Conservation (phyloP, 2,797 vertebrate genomes). For the Clarias pachynema region DNA sequence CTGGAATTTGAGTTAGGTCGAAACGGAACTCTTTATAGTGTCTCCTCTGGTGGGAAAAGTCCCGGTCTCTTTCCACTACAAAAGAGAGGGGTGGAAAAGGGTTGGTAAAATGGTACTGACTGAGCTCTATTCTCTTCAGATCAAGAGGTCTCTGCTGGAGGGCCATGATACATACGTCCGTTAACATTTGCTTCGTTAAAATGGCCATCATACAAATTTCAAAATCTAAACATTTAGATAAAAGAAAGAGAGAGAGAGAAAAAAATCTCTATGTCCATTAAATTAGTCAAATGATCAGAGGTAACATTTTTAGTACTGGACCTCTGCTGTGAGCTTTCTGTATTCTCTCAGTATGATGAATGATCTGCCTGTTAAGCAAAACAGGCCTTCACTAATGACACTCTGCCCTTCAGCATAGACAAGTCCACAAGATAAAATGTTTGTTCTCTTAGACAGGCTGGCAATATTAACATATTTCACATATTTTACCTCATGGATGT, state of each 20-base stretch:
- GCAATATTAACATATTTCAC: constrained; percentile 36
- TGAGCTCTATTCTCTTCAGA: constrained; percentile 16
- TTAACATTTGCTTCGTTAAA: constrained; percentile 57
- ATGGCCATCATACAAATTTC: constrained; percentile 66
- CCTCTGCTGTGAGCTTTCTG: constrained; percentile 75
- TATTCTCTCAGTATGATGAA: constrained; percentile 82
- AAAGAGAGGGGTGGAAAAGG: constrained; percentile 51
- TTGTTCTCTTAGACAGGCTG: constrained; percentile 32
- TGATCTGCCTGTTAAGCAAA: constrained; percentile 88
- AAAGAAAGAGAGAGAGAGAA: constrained; percentile 72
- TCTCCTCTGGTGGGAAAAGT: constrained; percentile 96
- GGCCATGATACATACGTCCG: constrained; percentile 11
- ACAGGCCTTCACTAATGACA: constrained; percentile 72
- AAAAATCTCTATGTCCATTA: constrained; percentile 79
- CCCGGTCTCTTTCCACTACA: constrained; percentile 96
- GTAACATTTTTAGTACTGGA: constrained; percentile 76
- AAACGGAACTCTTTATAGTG: constrained; percentile 99
- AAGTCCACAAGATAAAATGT: constrained; percentile 44
- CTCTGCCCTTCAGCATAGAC: constrained; percentile 40
- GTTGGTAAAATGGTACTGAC: constrained; percentile 44
- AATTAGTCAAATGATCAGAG: constrained; percentile 78
- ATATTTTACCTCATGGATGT: constrained; percentile 22
- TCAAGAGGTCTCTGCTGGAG: not conserved
- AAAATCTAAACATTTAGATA: constrained; percentile 80
- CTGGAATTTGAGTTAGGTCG: constrained; percentile 97